Evolutionary conservation across 2,797 vertebrate genomes (phyloP).

Genomic region (Rhinophrynus dorsalis): DNA sequence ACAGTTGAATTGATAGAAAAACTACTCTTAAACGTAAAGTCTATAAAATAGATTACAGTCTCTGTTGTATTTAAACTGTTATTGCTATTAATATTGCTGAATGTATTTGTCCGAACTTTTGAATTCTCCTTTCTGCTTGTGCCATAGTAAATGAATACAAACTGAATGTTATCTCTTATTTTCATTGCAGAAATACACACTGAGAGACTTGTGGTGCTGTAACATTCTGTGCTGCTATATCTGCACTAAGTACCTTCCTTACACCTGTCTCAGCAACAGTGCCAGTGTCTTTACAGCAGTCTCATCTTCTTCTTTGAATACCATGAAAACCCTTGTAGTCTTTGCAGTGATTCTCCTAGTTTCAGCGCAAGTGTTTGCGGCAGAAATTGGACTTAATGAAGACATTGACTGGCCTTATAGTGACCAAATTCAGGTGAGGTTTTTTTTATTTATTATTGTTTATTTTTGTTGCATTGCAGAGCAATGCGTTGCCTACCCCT

Average conservation of each 20-base stretch:
- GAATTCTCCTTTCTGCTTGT: background rate
- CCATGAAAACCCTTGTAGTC: constrained; percentile 80
- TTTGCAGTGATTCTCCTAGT: constrained; percentile 71
- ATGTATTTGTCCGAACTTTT: background rate
- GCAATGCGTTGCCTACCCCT: too few species aligned
- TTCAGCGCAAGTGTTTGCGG: constrained; percentile 67
- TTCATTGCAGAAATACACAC: constrained; percentile 11
- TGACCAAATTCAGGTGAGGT: constrained; percentile 77
- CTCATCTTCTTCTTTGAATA: constrained; percentile 20
- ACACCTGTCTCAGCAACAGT: constrained; percentile 2
- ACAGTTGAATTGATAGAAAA: background rate
- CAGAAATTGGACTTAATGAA: constrained; percentile 72
- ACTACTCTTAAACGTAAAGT: too few species aligned
- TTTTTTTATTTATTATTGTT: too few species aligned
- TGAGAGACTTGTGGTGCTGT: background rate
- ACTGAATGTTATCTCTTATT: background rate
- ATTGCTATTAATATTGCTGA: background rate
- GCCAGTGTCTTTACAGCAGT: background rate
- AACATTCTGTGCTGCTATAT: background rate
- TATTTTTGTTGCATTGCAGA: too few species aligned
- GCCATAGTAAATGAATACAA: too few species aligned
- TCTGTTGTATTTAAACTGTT: too few species aligned
- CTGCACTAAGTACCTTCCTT: background rate
- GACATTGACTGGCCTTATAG: constrained; percentile 73
- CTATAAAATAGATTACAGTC: too few species aligned